Conservation (phyloP, 2,888 invertebrate species). For the Mylabris sibirica region DNA sequence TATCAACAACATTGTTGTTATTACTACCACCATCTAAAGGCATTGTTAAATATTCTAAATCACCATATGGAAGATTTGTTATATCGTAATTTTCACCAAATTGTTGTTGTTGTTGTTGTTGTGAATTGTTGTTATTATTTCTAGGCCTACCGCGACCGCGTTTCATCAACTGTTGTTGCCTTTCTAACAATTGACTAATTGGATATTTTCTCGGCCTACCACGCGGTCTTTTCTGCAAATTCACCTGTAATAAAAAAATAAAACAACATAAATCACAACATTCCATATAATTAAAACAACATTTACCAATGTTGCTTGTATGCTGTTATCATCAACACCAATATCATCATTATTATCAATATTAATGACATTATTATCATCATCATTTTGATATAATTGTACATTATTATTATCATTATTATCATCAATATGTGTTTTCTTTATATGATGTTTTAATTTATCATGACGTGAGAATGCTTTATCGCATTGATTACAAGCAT, state of each 20-base stretch:
- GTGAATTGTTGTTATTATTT: conserved; percentile 38
- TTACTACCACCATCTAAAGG: conserved; percentile 30
- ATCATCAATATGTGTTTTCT: conserved; percentile 65
- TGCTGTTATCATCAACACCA: neutral
- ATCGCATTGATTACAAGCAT: conserved; percentile 73
- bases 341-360: neutral
- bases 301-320: neutral
- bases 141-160: conserved; percentile 51
- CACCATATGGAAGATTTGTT: conserved; percentile 52
- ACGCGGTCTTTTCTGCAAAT: conserved; percentile 29
- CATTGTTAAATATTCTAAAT: conserved; percentile 49
- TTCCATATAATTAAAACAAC: neutral
- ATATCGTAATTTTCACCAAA: conserved; percentile 47
- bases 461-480: conserved; percentile 77
- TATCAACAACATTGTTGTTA: neutral
- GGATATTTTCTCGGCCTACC: conserved; percentile 37
- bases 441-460: conserved; percentile 74
- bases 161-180: conserved; percentile 44
- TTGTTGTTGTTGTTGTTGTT: conserved; percentile 23
- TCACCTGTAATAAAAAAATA: conserved; percentile 19
- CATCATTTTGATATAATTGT: neutral
- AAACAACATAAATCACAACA: neutral
- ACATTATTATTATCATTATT: conserved; percentile 1
- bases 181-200: conserved; percentile 39
- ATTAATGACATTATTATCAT: neutral